These are phyloP conservation scores for Acropora tenuis DNA, from an alignment of 64 coral and sea anemone genomes.

Conservation along the genomic window DNA sequence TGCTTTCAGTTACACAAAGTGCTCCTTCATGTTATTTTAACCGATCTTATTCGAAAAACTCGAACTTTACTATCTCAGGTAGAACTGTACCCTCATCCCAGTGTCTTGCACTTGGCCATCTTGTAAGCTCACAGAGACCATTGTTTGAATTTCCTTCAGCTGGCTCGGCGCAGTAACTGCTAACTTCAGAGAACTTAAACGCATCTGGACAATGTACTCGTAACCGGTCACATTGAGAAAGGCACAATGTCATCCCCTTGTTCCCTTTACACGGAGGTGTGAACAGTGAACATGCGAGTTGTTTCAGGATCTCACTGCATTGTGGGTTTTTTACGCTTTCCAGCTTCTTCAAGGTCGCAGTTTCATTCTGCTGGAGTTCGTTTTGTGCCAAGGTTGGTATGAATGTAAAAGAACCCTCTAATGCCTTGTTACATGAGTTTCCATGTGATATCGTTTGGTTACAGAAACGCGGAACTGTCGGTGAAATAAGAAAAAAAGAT, in stretches of 20 bases:
- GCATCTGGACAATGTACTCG: not conserved
- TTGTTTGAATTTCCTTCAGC: slow-evolving; percentile 17
- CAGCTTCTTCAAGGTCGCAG: not conserved
- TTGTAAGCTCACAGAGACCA: slow-evolving; percentile 50
- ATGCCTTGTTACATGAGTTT: not conserved
- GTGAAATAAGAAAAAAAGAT: not conserved
- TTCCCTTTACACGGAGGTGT: slow-evolving; percentile 10
- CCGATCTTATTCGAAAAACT: not conserved
- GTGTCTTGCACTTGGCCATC: slow-evolving; percentile 51
- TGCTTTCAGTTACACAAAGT: not conserved
- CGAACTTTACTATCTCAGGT: not conserved
- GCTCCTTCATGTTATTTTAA: not conserved
- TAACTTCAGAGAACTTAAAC: not conserved
- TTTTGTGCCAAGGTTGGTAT: not conserved
- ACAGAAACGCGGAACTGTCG: not conserved
- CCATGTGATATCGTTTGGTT: not conserved
- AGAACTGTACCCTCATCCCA: not conserved
- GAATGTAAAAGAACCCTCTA: not conserved
- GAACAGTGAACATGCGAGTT: slow-evolving; percentile 3
- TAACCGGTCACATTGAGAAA: not conserved
- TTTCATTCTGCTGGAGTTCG: not conserved
- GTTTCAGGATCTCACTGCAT: not conserved
- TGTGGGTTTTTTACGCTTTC: not conserved
- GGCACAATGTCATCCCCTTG: not conserved
- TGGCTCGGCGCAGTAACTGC: slow-evolving; percentile 28